Conservation (phyloP, 2,888 invertebrate species). For the Sipha maydis region DNA sequence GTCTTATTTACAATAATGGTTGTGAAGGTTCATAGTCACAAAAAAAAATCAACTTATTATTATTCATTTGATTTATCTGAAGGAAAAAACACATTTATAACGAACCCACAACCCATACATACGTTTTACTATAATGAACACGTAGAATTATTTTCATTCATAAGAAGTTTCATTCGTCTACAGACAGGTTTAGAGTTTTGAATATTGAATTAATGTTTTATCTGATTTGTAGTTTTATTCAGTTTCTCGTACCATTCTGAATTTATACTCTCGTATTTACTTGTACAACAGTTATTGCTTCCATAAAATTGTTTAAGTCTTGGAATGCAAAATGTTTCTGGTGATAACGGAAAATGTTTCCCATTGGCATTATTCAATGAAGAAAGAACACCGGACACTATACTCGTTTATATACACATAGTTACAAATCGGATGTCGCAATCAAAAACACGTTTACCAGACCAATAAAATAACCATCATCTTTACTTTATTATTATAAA, state of each 20-base stretch:
- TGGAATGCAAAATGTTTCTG: conserved; percentile 45
- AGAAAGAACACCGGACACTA: not conserved
- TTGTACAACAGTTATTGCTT: conserved; percentile 20
- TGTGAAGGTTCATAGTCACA: not conserved
- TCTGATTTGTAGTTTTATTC: conserved; percentile 42
- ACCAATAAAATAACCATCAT: conserved; percentile 52
- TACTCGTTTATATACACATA: not conserved
- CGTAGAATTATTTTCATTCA: conserved; percentile 54
- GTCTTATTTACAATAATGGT: conserved; percentile 35
- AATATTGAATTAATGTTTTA: conserved; percentile 42
- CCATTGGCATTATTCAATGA: conserved; percentile 29
- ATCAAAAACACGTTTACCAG: conserved; percentile 52
- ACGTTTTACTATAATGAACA: conserved; percentile 55
- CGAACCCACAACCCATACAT: not conserved
- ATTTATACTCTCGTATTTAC: conserved; percentile 11
- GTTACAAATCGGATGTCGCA: conserved; percentile 50
- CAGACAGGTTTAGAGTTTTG: conserved; percentile 44
- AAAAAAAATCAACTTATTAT: conserved; percentile 40
- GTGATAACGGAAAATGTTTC: conserved; percentile 41
- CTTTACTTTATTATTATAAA: conserved; percentile 25
- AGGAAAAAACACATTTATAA: conserved; percentile 36
- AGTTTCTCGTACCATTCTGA: conserved; percentile 5
- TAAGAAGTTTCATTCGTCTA: conserved; percentile 14
- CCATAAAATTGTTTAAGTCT: conserved; percentile 29
- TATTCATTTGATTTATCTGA: conserved; percentile 55